A percentile compares a stretch with the other conserved stretches of the same genome.
These are phyloP conservation scores for Drosophila formosana DNA, from an alignment of 2,888 invertebrate genomes.

Conservation along the genomic window DNA sequence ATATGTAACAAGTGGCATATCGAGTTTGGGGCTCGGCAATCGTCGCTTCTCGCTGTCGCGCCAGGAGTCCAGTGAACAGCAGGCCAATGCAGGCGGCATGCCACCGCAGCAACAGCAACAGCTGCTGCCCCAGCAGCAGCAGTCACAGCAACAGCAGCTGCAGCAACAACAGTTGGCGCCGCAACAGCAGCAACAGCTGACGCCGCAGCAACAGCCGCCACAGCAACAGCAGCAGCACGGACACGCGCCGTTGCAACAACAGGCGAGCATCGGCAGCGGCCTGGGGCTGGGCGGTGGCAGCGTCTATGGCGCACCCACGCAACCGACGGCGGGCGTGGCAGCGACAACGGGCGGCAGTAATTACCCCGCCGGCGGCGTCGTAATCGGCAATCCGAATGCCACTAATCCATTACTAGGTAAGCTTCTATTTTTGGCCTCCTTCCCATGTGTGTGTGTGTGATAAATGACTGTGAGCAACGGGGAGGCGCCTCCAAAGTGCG, in stretches of 20 bases:
- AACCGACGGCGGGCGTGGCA: constrained; percentile 62
- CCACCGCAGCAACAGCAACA: constrained; percentile 20
- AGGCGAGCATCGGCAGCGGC: constrained; percentile 66
- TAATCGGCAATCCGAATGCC: constrained; percentile 82
- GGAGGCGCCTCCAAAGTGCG: constrained; percentile 27
- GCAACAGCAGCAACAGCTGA: constrained; percentile 41
- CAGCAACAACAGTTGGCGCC: constrained; percentile 28
- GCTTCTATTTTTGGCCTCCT: constrained; percentile 42
- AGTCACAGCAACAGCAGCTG: constrained; percentile 21
- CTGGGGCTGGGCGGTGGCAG: constrained; percentile 34
- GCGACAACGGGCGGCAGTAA: constrained; percentile 50
- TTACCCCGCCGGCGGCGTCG: constrained; percentile 79
- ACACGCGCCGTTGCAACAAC: constrained; percentile 68
- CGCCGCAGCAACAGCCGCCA: constrained; percentile 39
- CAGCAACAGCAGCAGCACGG: constrained; percentile 47
- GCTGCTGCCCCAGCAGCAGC: constrained; percentile 36
- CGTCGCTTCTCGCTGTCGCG: constrained; percentile 90
- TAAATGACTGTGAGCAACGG: constrained; percentile 18
- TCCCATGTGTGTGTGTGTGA: constrained; percentile 16
- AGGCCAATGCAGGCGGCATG: constrained; percentile 46
- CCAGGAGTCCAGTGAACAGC: constrained; percentile 87
- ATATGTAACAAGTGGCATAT: constrained; percentile 94
- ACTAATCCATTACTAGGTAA: constrained; percentile 82
- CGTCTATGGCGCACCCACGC: constrained; percentile 67
- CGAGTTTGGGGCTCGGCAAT: constrained; percentile 91